A percentile compares a stretch with the other conserved stretches of the same genome.
These are phyloP conservation scores for Coilia nasus DNA, from an alignment of 2,797 vertebrate species.

Conservation along the genomic window DNA sequence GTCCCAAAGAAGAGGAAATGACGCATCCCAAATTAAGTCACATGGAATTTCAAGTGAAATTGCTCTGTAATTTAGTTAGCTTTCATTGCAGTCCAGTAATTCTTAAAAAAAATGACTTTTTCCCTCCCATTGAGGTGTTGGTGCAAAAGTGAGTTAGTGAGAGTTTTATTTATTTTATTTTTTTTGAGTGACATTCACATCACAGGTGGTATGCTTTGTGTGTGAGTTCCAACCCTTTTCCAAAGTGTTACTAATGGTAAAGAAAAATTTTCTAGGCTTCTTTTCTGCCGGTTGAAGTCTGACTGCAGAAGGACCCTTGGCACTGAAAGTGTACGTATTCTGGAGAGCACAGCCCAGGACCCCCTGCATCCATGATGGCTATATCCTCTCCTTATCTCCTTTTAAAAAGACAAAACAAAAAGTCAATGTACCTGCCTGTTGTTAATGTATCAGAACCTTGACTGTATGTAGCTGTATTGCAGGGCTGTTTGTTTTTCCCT, in stretches of 20 bases:
- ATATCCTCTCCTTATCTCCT: slow-evolving; percentile 90
- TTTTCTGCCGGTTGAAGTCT: slow-evolving; percentile 99
- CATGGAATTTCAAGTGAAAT: slow-evolving; percentile 8
- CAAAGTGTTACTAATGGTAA: slow-evolving; percentile 99
- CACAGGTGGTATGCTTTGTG: slow-evolving; percentile 97
- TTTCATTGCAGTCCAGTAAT: background rate
- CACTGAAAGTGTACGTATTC: slow-evolving; percentile 99
- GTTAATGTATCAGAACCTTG: slow-evolving; percentile 66
- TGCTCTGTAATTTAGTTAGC: slow-evolving; percentile 8
- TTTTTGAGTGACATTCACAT: slow-evolving; percentile 71
- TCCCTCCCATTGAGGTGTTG: slow-evolving; percentile 1
- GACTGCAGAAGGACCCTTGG: slow-evolving; percentile 99
- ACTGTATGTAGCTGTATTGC: slow-evolving; percentile 64
- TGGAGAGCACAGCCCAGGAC: slow-evolving; percentile 99
- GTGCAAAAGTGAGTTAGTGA: background rate
- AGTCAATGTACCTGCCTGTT: slow-evolving; percentile 86
- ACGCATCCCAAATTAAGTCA: slow-evolving; percentile 7
- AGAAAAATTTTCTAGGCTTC: slow-evolving; percentile 99
- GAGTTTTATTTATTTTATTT: slow-evolving; percentile 39
- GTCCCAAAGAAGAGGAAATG: background rate
- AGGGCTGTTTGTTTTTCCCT: slow-evolving; percentile 58
- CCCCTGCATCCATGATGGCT: slow-evolving; percentile 99
- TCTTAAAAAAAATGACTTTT: background rate
- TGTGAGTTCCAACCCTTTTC: slow-evolving; percentile 99
- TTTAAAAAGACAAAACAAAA: slow-evolving; percentile 78